Conservation (phyloP, 92 coral and sea anemone species). For the Epizoanthus illoricatus region DNA sequence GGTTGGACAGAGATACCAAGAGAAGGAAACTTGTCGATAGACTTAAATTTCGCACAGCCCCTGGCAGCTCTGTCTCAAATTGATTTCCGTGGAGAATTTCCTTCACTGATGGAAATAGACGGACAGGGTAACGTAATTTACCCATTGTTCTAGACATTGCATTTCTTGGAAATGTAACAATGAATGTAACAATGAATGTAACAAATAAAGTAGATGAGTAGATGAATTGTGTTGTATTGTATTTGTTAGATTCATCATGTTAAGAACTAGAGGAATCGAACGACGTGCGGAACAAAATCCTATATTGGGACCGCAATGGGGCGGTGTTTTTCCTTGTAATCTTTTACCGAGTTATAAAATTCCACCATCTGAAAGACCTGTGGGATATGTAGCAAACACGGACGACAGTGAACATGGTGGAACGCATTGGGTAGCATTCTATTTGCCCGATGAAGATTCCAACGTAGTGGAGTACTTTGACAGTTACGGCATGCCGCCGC, state of each 20-base stretch:
- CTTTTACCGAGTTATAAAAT: background rate
- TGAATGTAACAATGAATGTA: too few relatives aligned
- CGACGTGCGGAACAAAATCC: too few relatives aligned
- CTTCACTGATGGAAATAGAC: conserved; percentile 43
- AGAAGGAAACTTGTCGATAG: conserved; percentile 32
- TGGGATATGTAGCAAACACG: conserved; percentile 38
- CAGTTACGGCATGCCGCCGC: conserved; percentile 45
- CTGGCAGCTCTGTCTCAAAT: background rate
- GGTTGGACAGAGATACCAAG: conserved; percentile 19
- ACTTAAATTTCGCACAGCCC: conserved; percentile 3
- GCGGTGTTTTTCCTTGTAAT: background rate
- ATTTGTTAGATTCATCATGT: too few relatives aligned
- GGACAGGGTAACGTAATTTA: conserved; percentile 13
- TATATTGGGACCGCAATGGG: background rate
- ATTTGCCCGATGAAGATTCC: background rate
- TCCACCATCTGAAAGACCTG: background rate
- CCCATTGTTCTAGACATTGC: conserved; percentile 24
- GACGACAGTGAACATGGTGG: conserved; percentile 40
- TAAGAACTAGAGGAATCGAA: too few relatives aligned
- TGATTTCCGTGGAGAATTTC: conserved; percentile 26
- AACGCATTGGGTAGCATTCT: conserved; percentile 52
- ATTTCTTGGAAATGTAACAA: too few relatives aligned
- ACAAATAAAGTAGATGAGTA: too few relatives aligned
- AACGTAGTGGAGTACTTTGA: conserved; percentile 38
- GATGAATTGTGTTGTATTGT: too few relatives aligned